phyloP scores from a whole-genome alignment of 1,140 invertebrate genomes.

The Proales similis region DNA sequence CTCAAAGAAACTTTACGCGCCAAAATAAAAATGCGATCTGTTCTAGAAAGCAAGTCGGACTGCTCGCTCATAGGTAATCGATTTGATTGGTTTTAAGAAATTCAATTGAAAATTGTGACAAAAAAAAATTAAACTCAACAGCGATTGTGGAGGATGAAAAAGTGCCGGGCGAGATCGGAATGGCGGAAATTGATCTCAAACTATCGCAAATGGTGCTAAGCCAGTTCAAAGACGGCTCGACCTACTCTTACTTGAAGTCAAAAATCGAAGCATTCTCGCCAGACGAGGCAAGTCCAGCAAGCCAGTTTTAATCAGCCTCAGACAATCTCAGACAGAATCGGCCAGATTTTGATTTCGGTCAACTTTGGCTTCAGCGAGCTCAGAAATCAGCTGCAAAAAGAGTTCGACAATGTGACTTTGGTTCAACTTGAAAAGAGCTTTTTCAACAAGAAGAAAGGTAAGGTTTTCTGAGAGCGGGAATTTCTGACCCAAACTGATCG shows the following conservation, averaged over 20 bases:
- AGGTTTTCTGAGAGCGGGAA: no score
- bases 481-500: no score
- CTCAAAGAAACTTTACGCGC: no score
- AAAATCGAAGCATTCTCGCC: constrained; percentile 6
- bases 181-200: constrained; percentile 8
- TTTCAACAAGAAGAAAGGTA: constrained; percentile 9
- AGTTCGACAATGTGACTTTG: background rate
- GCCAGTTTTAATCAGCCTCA: background rate
- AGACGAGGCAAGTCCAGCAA: background rate
- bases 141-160: no score
- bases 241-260: background rate
- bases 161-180: background rate
- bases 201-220: background rate
- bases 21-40: no score
- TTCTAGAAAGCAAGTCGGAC: no score
- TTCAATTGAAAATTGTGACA: no score
- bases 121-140: no score
- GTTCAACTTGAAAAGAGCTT: constrained; percentile 9
- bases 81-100: no score
- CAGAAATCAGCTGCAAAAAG: background rate
- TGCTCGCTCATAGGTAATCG: no score
- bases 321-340: background rate
- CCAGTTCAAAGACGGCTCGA: constrained; percentile 3
- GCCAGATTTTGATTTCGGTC: background rate
- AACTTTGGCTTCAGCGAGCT: constrained; percentile 9